These are phyloP conservation scores for Manis crassicaudata DNA, from an alignment of 2,797 vertebrate genomes.

Conservation along the genomic window DNA sequence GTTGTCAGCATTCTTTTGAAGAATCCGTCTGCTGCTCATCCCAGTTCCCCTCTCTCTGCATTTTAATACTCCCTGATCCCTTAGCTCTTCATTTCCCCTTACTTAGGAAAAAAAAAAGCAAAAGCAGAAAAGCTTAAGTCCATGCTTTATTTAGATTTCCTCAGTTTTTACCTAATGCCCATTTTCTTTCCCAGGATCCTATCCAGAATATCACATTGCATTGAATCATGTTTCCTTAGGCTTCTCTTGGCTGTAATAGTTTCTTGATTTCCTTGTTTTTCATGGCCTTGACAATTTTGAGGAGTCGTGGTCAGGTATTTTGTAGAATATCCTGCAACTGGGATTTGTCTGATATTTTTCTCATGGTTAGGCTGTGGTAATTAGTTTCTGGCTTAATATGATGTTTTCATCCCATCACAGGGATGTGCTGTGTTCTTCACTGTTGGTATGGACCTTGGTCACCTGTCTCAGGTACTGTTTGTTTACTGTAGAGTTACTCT, in stretches of 20 bases:
- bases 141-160: not conserved
- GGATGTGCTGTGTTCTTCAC: accelerated
- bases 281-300: not conserved
- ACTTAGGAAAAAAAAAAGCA: not conserved
- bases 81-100: not conserved
- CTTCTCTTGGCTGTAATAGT: not conserved
- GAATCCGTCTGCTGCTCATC: not conserved
- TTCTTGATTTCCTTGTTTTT: not conserved
- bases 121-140: not conserved
- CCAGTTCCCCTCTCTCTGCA: not conserved
- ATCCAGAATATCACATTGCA: accelerated
- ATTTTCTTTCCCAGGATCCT: not conserved
- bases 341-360: not conserved
- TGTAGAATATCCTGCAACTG: not conserved
- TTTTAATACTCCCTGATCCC: not conserved
- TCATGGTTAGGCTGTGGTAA: not conserved
- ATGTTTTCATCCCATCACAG: not conserved
- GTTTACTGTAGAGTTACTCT: not conserved
- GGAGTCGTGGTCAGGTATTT: not conserved
- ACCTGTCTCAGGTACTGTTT: not conserved
- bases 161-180: not conserved
- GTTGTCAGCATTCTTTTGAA: not conserved
- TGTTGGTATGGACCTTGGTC: not conserved
- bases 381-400: not conserved
- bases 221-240: not conserved